Evolutionary conservation across 2,888 invertebrate genomes (phyloP).

Genomic region (Machimus atricapillus): DNA sequence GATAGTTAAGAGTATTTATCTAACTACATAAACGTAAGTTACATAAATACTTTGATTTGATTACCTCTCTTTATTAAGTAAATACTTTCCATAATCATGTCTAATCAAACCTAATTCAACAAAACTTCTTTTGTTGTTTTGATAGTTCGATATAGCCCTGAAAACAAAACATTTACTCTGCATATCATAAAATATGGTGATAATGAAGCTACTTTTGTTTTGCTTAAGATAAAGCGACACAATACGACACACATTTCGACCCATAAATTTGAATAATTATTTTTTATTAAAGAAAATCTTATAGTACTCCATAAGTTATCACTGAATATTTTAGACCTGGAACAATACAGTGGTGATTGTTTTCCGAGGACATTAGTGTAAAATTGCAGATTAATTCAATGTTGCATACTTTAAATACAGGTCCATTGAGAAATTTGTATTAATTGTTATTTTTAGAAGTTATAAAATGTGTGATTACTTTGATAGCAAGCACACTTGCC

Average conservation of each 20-base stretch:
- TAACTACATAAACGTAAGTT: too few relatives aligned
- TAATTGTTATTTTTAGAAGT: neutral
- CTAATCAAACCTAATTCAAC: neutral
- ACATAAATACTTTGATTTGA: too few relatives aligned
- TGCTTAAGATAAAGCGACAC: neutral
- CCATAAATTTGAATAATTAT: neutral
- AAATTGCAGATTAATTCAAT: neutral
- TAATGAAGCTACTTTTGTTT: neutral
- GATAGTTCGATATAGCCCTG: neutral
- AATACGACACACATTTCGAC: neutral
- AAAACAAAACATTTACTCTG: neutral
- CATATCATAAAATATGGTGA: neutral
- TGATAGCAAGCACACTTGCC: too few relatives aligned
- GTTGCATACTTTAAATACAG: neutral
- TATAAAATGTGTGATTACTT: too few relatives aligned
- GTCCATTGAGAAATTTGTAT: neutral
- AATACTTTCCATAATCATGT: neutral
- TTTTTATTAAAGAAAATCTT: neutral
- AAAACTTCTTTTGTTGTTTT: neutral
- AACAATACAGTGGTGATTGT: neutral
- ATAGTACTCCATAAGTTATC: neutral
- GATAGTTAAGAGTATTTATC: too few relatives aligned
- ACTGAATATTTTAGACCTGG: neutral
- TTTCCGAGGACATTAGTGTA: neutral
- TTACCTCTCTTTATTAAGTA: neutral